Conservation (phyloP, 1,140 invertebrate species). For the Formica selysi region DNA sequence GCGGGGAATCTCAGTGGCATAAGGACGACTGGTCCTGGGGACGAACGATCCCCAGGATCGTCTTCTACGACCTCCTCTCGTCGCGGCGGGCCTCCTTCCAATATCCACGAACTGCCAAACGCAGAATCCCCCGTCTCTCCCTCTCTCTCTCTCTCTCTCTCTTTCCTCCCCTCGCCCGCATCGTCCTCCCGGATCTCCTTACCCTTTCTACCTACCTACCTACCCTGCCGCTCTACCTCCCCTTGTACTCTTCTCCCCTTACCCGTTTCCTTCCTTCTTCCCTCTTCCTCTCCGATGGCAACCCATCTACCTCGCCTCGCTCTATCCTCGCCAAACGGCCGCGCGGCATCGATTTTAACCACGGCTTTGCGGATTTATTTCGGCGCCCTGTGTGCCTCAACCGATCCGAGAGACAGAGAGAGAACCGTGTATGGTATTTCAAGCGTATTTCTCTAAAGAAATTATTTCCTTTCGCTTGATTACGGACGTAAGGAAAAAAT, state of each 20-base stretch:
- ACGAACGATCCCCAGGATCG: constrained; percentile 61
- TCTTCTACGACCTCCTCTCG: constrained; percentile 69
- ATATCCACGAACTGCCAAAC: constrained; percentile 83
- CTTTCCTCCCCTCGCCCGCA: constrained; percentile 44
- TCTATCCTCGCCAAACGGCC: constrained; percentile 59
- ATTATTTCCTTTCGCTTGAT: constrained; percentile 57
- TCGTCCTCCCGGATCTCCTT: constrained; percentile 33
- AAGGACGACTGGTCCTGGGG: constrained; percentile 47
- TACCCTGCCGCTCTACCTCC: not conserved
- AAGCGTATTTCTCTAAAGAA: constrained; percentile 64
- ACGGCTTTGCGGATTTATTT: constrained; percentile 80
- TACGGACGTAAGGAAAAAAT: constrained; percentile 42
- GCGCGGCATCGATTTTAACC: constrained; percentile 73
- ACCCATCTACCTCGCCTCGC: constrained; percentile 28
- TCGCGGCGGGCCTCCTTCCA: constrained; percentile 73
- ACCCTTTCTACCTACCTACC: constrained; percentile 2
- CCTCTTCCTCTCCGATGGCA: not conserved
- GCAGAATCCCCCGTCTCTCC: constrained; percentile 66
- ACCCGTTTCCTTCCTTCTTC: constrained; percentile 43
- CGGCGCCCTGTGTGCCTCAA: constrained; percentile 59
- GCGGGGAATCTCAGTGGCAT: constrained; percentile 44
- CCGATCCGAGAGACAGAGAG: constrained; percentile 33
- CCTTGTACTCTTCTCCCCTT: constrained; percentile 17
- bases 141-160: not conserved
- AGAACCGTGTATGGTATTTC: constrained; percentile 14